Base-by-base conservation (phyloP, 2,797 vertebrate genomes). In the Sphenodon punctatus region DNA sequence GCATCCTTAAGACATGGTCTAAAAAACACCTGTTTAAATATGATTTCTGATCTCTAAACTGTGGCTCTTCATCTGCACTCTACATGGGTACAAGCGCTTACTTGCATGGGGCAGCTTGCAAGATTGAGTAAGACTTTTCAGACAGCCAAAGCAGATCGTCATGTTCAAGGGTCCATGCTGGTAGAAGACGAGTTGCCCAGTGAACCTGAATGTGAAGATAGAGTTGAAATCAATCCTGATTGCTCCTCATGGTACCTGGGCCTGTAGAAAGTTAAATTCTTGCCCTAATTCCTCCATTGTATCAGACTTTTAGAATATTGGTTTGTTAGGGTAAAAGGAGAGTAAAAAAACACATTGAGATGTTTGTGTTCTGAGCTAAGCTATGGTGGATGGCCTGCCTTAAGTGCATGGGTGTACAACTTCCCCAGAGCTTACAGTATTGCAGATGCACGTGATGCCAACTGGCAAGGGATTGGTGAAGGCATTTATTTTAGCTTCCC, bases 11-110 rank as follows among this genome's bases (percentile, higher is more conserved):
- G n/a, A 36, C 6, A 32, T 58, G 30, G 36, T 30, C 20, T 56
- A 53, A 34, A 22, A 34, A 32, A 22, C 10, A 6, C 56, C 32
- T 55, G 23, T 20, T 15, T 23, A 13, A 32, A 22, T 36, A 36
- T 20, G 55, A 48, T 23, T 7, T 9, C 8, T 55, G 51, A 22
- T 58, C 20, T 4, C 23, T 34, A 15, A 4, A 1, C 2, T n/a
- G 20, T 46, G 17, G 53, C 5, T 41, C 25, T 11, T 63, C 41
- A 2, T 4, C 0, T 0, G 38, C 15, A 58, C 53, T 6, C 19
- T 34, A n/a, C 2, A 1, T 1, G 22, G 14, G 10, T 15, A 27
- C 25, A 0, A 0, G 1, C 36, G n/a, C n/a, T n/a, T 30, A 58
- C 65, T 0, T 0, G 19, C 19, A 12, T 61, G 7, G 46, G 41